Conservation (phyloP, 1,140 invertebrate genomes). For the Liolophura sinensis region DNA sequence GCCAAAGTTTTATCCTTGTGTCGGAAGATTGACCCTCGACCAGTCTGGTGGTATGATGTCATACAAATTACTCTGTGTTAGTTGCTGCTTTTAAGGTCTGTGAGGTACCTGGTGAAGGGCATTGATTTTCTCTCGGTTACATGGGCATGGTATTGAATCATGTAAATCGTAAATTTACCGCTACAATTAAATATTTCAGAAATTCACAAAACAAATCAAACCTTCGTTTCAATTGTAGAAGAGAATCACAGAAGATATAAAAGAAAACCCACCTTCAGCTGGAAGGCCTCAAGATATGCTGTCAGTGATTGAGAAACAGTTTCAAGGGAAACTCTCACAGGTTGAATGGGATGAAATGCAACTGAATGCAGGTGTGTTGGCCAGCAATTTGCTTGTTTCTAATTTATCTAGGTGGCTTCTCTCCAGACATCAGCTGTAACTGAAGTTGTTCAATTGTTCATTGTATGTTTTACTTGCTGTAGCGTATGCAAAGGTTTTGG, state of each 20-base stretch:
- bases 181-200: not conserved
- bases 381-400: no score
- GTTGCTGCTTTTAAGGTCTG: not conserved
- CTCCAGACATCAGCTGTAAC: no score
- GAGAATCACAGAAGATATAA: slow-evolving; percentile 12
- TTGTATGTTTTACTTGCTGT: no score
- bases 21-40: not conserved
- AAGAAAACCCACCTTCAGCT: not conserved
- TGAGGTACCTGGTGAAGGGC: not conserved
- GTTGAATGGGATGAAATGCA: slow-evolving; percentile 16
- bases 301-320: not conserved
- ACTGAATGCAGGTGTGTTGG: not conserved
- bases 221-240: not conserved
- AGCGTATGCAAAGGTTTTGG: no score
- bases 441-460: no score
- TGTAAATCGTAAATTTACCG: not conserved
- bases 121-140: not conserved
- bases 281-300: slow-evolving; percentile 5
- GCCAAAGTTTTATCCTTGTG: no score
- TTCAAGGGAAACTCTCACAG: slow-evolving; percentile 11
- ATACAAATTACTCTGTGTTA: not conserved
- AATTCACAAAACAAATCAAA: not conserved
- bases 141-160: not conserved
- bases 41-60: slow-evolving; percentile 2
- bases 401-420: no score